A percentile compares a stretch with the other conserved stretches of the same genome.
Conservation (phyloP, 2,797 vertebrate species). For the Phataginus tetradactyla region DNA sequence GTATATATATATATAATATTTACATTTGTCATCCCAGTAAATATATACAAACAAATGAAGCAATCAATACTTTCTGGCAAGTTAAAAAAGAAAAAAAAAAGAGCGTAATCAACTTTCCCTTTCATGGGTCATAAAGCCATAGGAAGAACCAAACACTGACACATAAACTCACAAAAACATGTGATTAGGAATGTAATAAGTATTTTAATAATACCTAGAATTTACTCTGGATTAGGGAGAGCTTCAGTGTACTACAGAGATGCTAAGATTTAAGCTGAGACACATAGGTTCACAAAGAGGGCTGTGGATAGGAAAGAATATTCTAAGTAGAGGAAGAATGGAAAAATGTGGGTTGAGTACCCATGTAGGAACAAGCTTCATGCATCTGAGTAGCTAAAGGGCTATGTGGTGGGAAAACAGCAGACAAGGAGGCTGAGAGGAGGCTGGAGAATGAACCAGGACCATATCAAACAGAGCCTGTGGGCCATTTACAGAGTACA, state of each 20-base stretch:
- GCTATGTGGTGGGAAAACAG: not conserved
- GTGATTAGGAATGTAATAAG: not conserved
- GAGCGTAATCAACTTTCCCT: not conserved
- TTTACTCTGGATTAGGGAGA: not conserved
- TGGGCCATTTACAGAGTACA: not conserved
- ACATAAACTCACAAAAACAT: not conserved
- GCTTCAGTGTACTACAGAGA: not conserved
- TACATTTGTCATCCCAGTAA: not conserved
- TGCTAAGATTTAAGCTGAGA: not conserved
- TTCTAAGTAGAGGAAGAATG: not conserved
- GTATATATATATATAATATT: not conserved
- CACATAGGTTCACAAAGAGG: not conserved
- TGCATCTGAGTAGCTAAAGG: not conserved
- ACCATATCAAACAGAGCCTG: not conserved
- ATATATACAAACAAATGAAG: not conserved
- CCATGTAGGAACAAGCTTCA: not conserved
- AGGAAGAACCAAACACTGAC: not conserved
- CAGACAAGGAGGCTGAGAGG: not conserved
- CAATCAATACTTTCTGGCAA: not conserved
- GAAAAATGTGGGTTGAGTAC: fast-evolving
- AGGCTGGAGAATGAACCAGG: not conserved
- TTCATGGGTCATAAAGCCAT: not conserved
- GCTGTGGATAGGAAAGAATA: not conserved
- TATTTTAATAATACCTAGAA: not conserved
- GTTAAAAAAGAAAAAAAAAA: not conserved